Evolutionary conservation across 1,140 invertebrate species (phyloP).

Genomic region (Drosophila persimilis): DNA sequence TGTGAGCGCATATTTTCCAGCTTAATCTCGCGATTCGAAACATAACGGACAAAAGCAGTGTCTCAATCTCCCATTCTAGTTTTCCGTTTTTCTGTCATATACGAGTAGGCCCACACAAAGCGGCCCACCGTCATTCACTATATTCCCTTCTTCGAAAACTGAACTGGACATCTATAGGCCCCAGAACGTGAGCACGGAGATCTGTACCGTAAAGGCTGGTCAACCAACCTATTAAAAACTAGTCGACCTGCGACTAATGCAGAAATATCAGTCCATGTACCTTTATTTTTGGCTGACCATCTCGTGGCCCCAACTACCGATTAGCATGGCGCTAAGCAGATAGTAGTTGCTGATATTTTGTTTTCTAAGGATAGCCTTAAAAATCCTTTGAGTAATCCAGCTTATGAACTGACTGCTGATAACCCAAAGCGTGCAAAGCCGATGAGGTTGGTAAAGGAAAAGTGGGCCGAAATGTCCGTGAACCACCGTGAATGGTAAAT

Average conservation of each 20-base stretch:
- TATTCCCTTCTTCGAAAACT: too few relatives aligned
- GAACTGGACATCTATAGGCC: too few relatives aligned
- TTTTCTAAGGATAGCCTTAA: conserved; percentile 49
- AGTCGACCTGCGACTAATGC: conserved; percentile 31
- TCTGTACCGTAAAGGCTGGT: conserved; percentile 48
- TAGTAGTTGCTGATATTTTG: conserved; percentile 1
- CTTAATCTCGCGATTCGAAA: too few relatives aligned
- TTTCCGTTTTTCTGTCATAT: too few relatives aligned
- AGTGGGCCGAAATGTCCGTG: conserved; percentile 55
- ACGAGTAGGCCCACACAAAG: too few relatives aligned
- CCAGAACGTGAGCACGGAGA: conserved; percentile 25
- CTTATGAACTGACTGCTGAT: conserved; percentile 67
- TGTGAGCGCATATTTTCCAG: too few relatives aligned
- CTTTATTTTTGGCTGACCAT: conserved; percentile 46
- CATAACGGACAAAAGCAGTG: too few relatives aligned
- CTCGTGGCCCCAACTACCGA: conserved; percentile 39
- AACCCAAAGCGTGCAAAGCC: conserved; percentile 77
- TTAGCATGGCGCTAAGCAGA: conserved; percentile 64
- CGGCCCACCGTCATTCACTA: too few relatives aligned
- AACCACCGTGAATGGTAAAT: conserved; percentile 58
- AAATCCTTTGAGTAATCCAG: conserved; percentile 75
- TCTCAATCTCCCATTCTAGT: too few relatives aligned
- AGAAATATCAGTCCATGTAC: conserved; percentile 1
- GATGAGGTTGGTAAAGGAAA: conserved; percentile 38
- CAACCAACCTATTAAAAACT: conserved; percentile 72